Evolutionary conservation across 2,113 vertebrate genomes (phyloP).

Genomic region (Odobenus rosmarus): DNA sequence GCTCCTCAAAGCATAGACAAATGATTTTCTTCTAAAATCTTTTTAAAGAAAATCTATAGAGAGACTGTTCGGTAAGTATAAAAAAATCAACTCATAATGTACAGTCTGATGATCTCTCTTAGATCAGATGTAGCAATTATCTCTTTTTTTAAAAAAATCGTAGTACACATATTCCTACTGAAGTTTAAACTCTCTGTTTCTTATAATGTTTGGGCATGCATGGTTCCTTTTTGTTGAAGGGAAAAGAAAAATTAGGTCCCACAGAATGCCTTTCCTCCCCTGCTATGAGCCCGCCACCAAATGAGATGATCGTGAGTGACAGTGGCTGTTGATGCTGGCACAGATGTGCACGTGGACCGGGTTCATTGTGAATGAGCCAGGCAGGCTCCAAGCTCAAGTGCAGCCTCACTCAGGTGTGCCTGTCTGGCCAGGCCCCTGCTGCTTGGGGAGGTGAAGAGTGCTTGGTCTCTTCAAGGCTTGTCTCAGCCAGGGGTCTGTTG

Average conservation of each 20-base stretch:
- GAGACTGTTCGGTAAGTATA: conserved; percentile 77
- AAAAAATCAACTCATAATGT: conserved; percentile 73
- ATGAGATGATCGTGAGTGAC: conserved; percentile 52
- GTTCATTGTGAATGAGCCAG: conserved; percentile 68
- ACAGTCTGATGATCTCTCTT: background rate
- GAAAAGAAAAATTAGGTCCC: conserved; percentile 50
- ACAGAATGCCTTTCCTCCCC: conserved; percentile 69
- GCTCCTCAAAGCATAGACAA: conserved; percentile 75
- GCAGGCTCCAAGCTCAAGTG: background rate
- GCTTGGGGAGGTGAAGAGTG: conserved; percentile 74
- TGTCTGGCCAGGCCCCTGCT: conserved; percentile 61
- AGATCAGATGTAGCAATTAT: conserved; percentile 69
- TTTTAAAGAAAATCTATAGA: conserved; percentile 70
- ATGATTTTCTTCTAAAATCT: conserved; percentile 73
- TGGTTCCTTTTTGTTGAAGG: conserved; percentile 59
- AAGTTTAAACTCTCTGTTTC: conserved; percentile 62
- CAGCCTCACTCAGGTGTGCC: conserved; percentile 80
- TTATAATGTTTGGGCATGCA: conserved; percentile 66
- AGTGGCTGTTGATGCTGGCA: conserved; percentile 60
- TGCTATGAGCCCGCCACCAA: conserved; percentile 59
- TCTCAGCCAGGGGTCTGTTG: conserved; percentile 79
- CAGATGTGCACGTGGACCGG: background rate
- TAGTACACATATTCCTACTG: conserved; percentile 69
- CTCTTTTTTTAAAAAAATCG: conserved; percentile 45
- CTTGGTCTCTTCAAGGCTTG: conserved; percentile 81